These are phyloP conservation scores for Mormyrus hasselquistii DNA, from an alignment of 2,797 vertebrate species.

Conservation along the genomic window DNA sequence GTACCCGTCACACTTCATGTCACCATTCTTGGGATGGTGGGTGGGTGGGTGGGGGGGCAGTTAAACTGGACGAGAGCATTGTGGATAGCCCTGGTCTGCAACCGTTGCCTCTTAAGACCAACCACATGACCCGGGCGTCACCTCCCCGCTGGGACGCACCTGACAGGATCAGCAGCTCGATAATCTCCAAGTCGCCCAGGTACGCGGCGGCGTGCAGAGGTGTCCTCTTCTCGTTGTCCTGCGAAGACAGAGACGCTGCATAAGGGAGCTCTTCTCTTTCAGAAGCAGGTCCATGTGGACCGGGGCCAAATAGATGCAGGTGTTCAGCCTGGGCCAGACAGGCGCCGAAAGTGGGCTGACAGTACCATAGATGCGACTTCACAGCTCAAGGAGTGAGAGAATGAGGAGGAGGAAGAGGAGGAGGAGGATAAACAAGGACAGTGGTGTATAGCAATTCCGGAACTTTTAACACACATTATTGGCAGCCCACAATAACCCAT, in stretches of 20 bases:
- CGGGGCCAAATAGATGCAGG: neutral
- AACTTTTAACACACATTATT: neutral
- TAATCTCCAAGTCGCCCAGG: conserved; percentile 96
- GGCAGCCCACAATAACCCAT: neutral
- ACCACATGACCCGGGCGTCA: neutral
- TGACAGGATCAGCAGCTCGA: conserved; percentile 97
- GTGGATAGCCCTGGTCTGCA: neutral
- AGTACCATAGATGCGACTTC: neutral
- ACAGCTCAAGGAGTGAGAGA: neutral
- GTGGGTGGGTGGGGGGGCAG: neutral
- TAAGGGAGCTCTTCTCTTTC: neutral
- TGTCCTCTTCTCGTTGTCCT: conserved; percentile 98
- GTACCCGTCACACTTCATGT: neutral
- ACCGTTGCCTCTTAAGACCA: neutral
- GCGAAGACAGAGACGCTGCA: conserved; percentile 27
- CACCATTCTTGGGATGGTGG: neutral
- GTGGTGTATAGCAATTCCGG: neutral
- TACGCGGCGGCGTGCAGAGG: conserved; percentile 95
- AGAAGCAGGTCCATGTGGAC: neutral
- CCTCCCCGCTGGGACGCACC: conserved; percentile 55
- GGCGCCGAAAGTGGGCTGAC: neutral
- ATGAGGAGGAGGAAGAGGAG: neutral
- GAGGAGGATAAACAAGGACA: neutral
- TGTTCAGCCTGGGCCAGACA: neutral
- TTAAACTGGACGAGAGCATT: neutral